phyloP scores from a whole-genome alignment of 2,113 vertebrate genomes.

The Callipepla squamata region DNA sequence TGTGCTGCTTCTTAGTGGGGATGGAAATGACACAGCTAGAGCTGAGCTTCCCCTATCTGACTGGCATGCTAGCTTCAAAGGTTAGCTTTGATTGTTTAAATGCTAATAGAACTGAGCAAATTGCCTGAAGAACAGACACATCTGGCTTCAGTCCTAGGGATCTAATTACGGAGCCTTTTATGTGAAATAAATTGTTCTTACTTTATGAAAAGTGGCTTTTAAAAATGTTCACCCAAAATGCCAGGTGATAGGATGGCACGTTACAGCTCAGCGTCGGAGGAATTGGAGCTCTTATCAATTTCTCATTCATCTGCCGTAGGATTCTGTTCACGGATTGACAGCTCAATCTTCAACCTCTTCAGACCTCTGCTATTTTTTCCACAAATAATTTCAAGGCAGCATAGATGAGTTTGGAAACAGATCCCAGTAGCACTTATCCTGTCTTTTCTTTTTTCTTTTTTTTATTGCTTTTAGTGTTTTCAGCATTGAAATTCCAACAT shows the following conservation, averaged over 20 bases:
- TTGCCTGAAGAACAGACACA: not conserved
- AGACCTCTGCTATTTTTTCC: not conserved
- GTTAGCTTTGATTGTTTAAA: conserved; percentile 27
- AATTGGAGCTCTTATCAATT: not conserved
- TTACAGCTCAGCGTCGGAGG: not conserved
- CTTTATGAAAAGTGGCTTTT: conserved; percentile 29
- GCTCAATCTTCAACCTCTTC: not conserved
- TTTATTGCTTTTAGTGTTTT: not conserved
- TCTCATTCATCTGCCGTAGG: not conserved
- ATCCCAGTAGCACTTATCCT: not conserved
- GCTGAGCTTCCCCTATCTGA: not conserved
- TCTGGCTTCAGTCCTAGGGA: conserved; percentile 10
- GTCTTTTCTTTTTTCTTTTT: not conserved
- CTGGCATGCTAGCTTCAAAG: conserved; percentile 41
- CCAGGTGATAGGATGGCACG: not conserved
- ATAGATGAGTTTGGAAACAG: not conserved
- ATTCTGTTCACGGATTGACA: not conserved
- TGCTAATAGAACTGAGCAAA: conserved; percentile 44
- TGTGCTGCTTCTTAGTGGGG: not conserved
- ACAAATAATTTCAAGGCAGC: not conserved
- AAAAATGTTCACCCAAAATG: not conserved
- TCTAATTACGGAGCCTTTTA: conserved; percentile 54
- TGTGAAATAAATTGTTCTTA: conserved; percentile 20
- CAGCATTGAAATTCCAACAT: not conserved
- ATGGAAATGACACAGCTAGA: not conserved